Conservation (phyloP, 2,113 vertebrate genomes). For the Myotis brandtii region DNA sequence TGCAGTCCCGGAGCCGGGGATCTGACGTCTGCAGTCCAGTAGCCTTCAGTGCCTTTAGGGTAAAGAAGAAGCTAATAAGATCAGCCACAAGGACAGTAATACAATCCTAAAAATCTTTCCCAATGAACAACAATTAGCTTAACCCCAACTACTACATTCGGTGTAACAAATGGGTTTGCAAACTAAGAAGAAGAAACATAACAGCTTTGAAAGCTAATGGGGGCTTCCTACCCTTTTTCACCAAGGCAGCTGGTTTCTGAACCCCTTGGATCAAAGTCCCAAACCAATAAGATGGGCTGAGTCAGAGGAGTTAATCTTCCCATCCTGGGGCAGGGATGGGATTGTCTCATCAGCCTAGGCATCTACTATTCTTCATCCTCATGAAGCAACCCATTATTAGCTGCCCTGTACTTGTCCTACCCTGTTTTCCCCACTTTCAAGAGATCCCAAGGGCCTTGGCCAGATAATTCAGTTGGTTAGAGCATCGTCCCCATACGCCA, state of each 20-base stretch:
- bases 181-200: background rate
- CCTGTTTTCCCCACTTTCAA: background rate
- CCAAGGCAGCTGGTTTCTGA: background rate
- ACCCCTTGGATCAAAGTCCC: background rate
- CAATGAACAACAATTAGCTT: background rate
- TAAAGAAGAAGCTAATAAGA: slow-evolving; percentile 8
- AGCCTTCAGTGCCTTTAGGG: slow-evolving; percentile 87
- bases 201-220: background rate
- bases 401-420: background rate
- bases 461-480: background rate
- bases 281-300: slow-evolving; percentile 20
- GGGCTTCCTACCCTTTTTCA: background rate
- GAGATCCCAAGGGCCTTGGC: background rate
- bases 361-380: background rate
- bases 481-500: background rate
- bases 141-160: background rate
- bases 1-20: slow-evolving; percentile 90
- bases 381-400: background rate
- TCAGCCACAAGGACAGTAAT: background rate
- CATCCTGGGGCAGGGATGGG: background rate
- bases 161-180: slow-evolving; percentile 12
- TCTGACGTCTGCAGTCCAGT: slow-evolving; percentile 91
- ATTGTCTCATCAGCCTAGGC: background rate
- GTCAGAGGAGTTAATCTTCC: background rate
- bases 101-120: slow-evolving; percentile 31